These are phyloP conservation scores for Camponotus fellah DNA, from an alignment of 2,888 invertebrate genomes.

Conservation along the genomic window DNA sequence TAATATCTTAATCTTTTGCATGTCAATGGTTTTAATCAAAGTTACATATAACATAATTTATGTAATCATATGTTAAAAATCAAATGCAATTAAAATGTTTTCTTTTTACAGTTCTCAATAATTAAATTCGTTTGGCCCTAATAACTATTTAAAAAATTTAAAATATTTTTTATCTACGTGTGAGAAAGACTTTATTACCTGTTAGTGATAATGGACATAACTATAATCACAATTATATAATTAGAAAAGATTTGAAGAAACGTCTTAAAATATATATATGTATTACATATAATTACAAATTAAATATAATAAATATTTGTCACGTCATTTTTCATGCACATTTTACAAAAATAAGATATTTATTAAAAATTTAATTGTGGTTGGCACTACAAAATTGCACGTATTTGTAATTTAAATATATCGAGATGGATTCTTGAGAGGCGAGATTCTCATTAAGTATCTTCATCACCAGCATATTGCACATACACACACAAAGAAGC, in stretches of 20 bases:
- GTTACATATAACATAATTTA: slow-evolving; percentile 3
- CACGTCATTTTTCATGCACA: background rate
- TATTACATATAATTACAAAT: background rate
- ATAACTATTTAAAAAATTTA: background rate
- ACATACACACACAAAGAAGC: slow-evolving; percentile 21
- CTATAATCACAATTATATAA: background rate
- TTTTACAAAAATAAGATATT: background rate
- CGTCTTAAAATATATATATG: background rate
- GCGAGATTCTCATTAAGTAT: slow-evolving; percentile 42
- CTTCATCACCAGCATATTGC: slow-evolving; percentile 59
- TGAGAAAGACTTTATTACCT: background rate
- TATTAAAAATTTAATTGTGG: slow-evolving; percentile 9
- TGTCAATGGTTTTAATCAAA: slow-evolving; percentile 14
- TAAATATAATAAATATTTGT: background rate
- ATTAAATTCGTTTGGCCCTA: background rate
- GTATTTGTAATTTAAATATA: slow-evolving; percentile 3
- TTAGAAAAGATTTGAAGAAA: background rate
- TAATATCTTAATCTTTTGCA: background rate
- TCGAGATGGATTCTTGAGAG: slow-evolving; percentile 14
- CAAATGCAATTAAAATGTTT: background rate
- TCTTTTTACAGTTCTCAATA: background rate
- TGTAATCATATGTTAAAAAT: background rate
- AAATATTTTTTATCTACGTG: background rate
- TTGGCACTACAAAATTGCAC: slow-evolving; percentile 35
- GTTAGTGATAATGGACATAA: background rate